phyloP scores from a whole-genome alignment of 2,888 invertebrate species.

The Noctuana brunneofusca region DNA sequence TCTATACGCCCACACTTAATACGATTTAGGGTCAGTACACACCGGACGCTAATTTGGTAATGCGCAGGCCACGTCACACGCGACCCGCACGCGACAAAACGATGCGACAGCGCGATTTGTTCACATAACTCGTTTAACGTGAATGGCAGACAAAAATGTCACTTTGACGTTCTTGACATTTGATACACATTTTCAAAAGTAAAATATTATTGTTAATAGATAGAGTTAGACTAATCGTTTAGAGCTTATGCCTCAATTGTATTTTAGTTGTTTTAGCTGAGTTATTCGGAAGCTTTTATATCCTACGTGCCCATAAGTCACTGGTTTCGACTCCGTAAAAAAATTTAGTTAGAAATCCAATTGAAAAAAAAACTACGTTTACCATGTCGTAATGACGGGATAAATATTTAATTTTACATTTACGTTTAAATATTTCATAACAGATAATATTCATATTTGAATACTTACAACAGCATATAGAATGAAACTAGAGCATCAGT shows the following conservation, averaged over 20 bases:
- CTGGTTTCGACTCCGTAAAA: too few species aligned
- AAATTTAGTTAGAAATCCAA: too few species aligned
- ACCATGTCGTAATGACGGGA: too few species aligned
- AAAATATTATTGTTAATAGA: too few species aligned
- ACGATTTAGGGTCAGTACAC: constrained; percentile 67
- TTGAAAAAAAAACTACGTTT: too few species aligned
- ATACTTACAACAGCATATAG: not conserved
- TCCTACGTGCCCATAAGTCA: too few species aligned
- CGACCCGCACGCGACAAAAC: constrained; percentile 68
- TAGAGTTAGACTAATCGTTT: too few species aligned
- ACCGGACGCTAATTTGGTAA: constrained; percentile 77
- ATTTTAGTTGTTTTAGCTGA: too few species aligned
- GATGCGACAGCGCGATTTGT: constrained; percentile 71
- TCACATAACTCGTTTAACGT: constrained; percentile 73
- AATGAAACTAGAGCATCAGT: constrained; percentile 14
- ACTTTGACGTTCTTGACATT: constrained; percentile 5
- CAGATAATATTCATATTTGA: not conserved
- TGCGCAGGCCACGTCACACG: constrained; percentile 64
- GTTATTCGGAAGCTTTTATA: too few species aligned
- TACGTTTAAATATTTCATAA: not conserved
- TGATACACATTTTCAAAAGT: not conserved
- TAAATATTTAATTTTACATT: too few species aligned
- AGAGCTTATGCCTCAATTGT: too few species aligned
- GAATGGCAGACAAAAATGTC: constrained; percentile 54
- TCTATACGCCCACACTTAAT: constrained; percentile 54